Base-by-base conservation (phyloP, 2,113 vertebrate genomes). In the Picathartes gymnocephalus region DNA sequence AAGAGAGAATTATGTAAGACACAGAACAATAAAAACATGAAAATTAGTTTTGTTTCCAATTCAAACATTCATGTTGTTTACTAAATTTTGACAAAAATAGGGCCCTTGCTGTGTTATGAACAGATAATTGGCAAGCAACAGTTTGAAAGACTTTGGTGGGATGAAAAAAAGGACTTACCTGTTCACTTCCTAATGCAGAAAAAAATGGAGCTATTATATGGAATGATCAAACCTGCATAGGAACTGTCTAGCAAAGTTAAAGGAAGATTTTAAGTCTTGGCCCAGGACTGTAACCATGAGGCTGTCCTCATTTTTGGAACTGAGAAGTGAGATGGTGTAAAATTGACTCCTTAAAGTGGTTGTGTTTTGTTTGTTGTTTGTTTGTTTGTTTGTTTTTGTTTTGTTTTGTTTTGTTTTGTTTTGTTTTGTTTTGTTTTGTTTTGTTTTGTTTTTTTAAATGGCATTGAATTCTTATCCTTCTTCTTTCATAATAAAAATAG, bases 1-100 rank as follows among this genome's bases (percentile, higher is more conserved):
- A 97, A 64, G 48, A 51, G 50, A 92, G 13, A 94, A 77, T 94
- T 92, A 92, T 53, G 30, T 77, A 93, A 97, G 84, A 87, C 47
- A 58, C 25, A 82, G 54, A 83, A 88, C 78, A 95, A 57, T 88
- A 40, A 90, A 47, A 90, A 4, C 33, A 84, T 16, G 15, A 65
- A 92, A 72, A 94, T 81, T 74, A 81, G 16, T 87, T 95, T 87
- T 51, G 25, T 57, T 81, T 94, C 30, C 60, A 72, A 93, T 90
- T 95, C 58, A 96, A 90, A 88, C 88, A 88, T 70, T 94, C 40
- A 20, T 51, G 23, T 91, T 89, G 23, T 91, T 89, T 64, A 60
- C 40, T 58, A 58, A 84, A 66, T 84, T 89, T 35, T 39, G 78
- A 71, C 3, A 24, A 70, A 90, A 94, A 56, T 1, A 74, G 6